Percentiles rank a stretch among this genome's conserved stretches.
Conservation (phyloP, 2,888 invertebrate genomes). For the Pimpla rufipes region DNA sequence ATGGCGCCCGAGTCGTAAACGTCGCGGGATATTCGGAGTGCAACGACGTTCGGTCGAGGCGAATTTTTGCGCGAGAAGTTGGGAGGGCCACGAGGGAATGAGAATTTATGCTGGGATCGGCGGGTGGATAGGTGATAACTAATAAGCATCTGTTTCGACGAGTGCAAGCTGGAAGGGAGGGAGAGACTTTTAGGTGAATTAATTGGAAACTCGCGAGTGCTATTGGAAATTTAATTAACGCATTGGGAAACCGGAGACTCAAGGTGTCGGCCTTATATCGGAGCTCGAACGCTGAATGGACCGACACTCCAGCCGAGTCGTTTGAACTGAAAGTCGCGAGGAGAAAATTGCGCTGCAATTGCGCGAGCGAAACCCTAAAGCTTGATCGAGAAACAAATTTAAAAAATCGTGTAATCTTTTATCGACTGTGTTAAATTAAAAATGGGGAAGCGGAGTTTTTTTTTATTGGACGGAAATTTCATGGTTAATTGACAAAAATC, state of each 20-base stretch:
- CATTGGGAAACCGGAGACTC: slow-evolving; percentile 45
- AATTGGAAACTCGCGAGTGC: slow-evolving; percentile 41
- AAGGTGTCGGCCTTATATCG: slow-evolving; percentile 38
- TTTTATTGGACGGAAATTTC: too few relatives aligned
- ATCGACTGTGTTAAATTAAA: too few relatives aligned
- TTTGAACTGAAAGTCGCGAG: neutral
- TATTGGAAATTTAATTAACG: slow-evolving; percentile 43
- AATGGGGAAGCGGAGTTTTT: too few relatives aligned
- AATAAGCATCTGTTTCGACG: slow-evolving; percentile 31
- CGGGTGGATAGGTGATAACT: slow-evolving; percentile 46
- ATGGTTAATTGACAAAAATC: too few relatives aligned
- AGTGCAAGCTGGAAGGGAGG: neutral
- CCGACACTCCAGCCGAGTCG: neutral
- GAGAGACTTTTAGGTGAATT: slow-evolving; percentile 29
- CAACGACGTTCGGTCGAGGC: slow-evolving; percentile 19
- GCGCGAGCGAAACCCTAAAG: too few relatives aligned
- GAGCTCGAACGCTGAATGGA: neutral
- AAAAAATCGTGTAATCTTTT: too few relatives aligned
- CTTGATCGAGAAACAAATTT: too few relatives aligned
- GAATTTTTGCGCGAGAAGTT: slow-evolving; percentile 6
- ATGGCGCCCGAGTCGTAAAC: slow-evolving; percentile 53
- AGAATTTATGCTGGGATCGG: slow-evolving; percentile 18
- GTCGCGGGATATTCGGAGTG: slow-evolving; percentile 9
- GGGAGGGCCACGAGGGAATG: slow-evolving; percentile 11
- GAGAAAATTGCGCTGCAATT: neutral